Base-by-base conservation (phyloP, 2,113 vertebrate genomes). In the Poeciliopsis retropinna region DNA sequence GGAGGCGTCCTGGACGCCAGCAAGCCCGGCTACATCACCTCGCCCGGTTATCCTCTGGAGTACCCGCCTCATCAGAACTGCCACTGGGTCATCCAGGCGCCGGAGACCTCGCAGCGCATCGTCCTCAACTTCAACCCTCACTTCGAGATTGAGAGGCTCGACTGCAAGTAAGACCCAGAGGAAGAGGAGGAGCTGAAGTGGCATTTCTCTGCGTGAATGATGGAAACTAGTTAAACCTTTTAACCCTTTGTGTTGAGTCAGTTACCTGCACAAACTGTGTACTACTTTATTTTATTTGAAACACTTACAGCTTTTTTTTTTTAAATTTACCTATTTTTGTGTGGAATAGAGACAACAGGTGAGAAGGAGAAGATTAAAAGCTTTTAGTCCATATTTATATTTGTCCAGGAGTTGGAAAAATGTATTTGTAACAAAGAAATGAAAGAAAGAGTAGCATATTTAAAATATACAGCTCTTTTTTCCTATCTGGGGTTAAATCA, bases 51-150 rank as follows among this genome's bases (percentile, higher is more conserved):
- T 82, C 98, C 98, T 27, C 95, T 97, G 85, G 98, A 99, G 92
- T 99, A 99, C 83, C 97, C 97, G 0, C 96, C 98, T 67, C 97
- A 99, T 88, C 98, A 97, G 95, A 97, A 95, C 95, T 99, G 98
- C 1, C 96, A 96, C 84, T 99, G 98, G 98, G 88, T 98, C 88
- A 95, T 99, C 92, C 97, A 94, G 0, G 93, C 97, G 11, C 97
- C 98, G 0, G 97, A 99, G 84, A 85, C 96, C 63, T 96, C 96
- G 60, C 97, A 99, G 94, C 97, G 97, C 92, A 98, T 99, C 73
- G 95, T 97, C 81, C 96, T 99, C 89, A 99, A 99, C 96, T 99
- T 99, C 95, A 99, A 99, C 94, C 98, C 98, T 3, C 98, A 99
- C 92, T 99, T 99, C 4, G 98, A 99, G 94, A 97, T 99, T 0